phyloP scores from a whole-genome alignment of 2,113 vertebrate species.

The Ptychochromis oligacanthus region DNA sequence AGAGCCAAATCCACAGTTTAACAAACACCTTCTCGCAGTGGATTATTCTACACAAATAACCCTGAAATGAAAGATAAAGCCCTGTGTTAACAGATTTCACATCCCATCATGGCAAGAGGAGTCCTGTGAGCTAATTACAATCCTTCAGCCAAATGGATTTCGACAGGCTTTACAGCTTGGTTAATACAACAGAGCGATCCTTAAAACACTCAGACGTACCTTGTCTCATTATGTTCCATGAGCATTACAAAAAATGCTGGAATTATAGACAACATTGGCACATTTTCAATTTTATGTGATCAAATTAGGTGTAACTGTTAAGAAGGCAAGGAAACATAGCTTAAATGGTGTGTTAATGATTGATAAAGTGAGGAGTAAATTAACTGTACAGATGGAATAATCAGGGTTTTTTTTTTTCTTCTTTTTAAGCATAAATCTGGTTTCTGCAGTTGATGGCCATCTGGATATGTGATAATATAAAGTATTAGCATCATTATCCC shows the following conservation, averaged over 20 bases:
- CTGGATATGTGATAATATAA: background rate
- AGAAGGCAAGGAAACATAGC: background rate
- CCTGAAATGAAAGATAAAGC: constrained; percentile 29
- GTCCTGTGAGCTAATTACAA: constrained; percentile 23
- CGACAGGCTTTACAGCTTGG: background rate
- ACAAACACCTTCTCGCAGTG: constrained; percentile 3
- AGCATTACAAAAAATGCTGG: background rate
- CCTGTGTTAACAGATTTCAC: constrained; percentile 13
- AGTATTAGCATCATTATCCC: background rate
- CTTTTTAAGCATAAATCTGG: background rate
- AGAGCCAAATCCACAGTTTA: background rate
- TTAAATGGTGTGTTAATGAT: background rate
- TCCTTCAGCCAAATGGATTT: constrained; percentile 15
- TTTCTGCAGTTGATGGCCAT: background rate
- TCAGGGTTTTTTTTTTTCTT: background rate
- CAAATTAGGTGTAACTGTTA: background rate
- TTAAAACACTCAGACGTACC: background rate
- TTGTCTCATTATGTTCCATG: background rate
- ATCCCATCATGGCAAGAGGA: background rate
- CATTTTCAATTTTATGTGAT: too few species aligned
- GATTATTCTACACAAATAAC: constrained; percentile 37
- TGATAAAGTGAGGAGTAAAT: background rate
- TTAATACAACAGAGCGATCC: constrained; percentile 6
- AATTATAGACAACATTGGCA: background rate
- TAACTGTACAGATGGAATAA: background rate